These are phyloP conservation scores for Criorhina ranunculi DNA, from an alignment of 2,888 invertebrate species.

Conservation along the genomic window DNA sequence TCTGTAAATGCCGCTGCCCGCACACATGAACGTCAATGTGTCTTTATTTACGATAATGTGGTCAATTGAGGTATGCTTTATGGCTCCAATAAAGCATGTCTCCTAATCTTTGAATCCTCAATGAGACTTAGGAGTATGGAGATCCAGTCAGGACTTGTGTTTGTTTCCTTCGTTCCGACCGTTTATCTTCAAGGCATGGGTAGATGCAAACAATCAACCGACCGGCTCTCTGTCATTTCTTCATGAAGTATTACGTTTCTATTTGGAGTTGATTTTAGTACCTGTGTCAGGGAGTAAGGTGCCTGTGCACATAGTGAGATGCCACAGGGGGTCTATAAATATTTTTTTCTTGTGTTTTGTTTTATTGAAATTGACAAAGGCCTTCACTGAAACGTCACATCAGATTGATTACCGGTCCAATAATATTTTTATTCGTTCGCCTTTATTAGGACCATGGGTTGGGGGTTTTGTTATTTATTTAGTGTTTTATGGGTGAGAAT, in stretches of 20 bases:
- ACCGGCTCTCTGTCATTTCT: conserved; percentile 5
- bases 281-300: not conserved
- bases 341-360: conserved; percentile 27
- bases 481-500: conserved; percentile 59
- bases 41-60: conserved; percentile 72
- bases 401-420: conserved; percentile 52
- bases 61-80: conserved; percentile 75
- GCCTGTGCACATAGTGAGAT: not conserved
- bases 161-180: conserved; percentile 43
- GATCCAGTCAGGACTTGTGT: conserved; percentile 32
- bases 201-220: conserved; percentile 24
- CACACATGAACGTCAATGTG: conserved; percentile 51
- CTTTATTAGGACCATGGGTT: conserved; percentile 5
- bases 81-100: conserved; percentile 67
- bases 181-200: conserved; percentile 41
- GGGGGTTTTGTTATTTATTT: conserved; percentile 45
- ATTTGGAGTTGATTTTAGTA: not conserved
- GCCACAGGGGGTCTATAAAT: conserved; percentile 17
- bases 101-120: conserved; percentile 64
- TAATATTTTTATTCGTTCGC: conserved; percentile 43
- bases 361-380: conserved; percentile 44
- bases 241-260: conserved; percentile 21
- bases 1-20: not conserved
- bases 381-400: conserved; percentile 7
- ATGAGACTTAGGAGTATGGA: not conserved